Conservation (phyloP, 1,140 invertebrate genomes). For the Heliconius nattereri region DNA sequence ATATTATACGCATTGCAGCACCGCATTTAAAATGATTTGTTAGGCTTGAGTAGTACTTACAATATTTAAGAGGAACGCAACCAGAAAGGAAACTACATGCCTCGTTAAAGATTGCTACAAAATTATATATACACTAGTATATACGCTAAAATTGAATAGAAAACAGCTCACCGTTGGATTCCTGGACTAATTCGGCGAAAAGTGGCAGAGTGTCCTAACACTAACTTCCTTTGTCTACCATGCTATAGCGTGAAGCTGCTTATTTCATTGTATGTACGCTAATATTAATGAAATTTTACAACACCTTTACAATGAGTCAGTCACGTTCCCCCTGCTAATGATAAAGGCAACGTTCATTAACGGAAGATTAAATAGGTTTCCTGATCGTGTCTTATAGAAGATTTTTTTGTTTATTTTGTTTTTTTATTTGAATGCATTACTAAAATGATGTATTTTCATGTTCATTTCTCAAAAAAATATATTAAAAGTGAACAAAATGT, state of each 20-base stretch:
- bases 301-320: slow-evolving; percentile 38
- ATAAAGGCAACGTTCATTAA: slow-evolving; percentile 40
- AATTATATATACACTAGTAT: background rate
- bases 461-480: no score
- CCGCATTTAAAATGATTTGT: slow-evolving; percentile 69
- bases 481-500: background rate
- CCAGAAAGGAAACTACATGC: background rate
- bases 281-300: slow-evolving; percentile 9
- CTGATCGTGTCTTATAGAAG: slow-evolving; percentile 29
- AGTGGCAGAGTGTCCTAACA: no score
- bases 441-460: background rate
- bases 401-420: slow-evolving; percentile 32
- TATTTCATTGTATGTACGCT: background rate
- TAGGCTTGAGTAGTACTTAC: slow-evolving; percentile 42
- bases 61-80: background rate
- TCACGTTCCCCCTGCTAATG: slow-evolving; percentile 42
- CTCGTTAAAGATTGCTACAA: background rate
- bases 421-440: slow-evolving; percentile 17
- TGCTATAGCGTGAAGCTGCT: no score
- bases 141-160: no score
- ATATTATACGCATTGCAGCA: slow-evolving; percentile 65
- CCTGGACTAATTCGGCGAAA: no score
- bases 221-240: no score
- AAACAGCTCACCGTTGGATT: no score
- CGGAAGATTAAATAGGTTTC: slow-evolving; percentile 42